Base-by-base conservation (phyloP, 2,888 invertebrate species). In the Microdon myrmicae region DNA sequence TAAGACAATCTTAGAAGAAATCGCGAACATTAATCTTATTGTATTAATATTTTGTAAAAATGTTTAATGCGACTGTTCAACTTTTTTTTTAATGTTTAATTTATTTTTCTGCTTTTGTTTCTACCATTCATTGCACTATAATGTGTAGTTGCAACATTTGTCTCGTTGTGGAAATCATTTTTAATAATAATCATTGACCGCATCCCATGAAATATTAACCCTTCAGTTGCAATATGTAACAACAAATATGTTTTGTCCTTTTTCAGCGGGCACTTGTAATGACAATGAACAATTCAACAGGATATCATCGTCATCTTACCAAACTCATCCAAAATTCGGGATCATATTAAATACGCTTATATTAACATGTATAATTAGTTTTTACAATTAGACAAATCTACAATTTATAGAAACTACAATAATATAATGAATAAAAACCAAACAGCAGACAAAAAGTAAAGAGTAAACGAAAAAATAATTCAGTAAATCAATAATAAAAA, bases 281-380 rank as follows among this genome's bases (percentile, higher is more conserved):
- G 56, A 59, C 4, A 55, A 49, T 38, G 59, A 68, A 43, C 44
- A 58, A 31, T 67, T 61, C 43, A 68, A 68, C 43, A 68, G 59
- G 44, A 67, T 55, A 61, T 66, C 48, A 59, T 68, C 67, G 51
- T 55, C 67, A 45, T 68, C 67, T 28, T 51, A 54, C 34, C 32
- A 51, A 29, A 14, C 37, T 37, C 22, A 45, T 43, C 20, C 31
- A 58, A 47, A 58, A 25, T 38, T 53, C 17, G 58, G 58, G 48
- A 58, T 58, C 58, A 59, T 58, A 19, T 28, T 66, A 34, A 58
- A 37, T 58, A 66, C 58, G 66, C 58, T 58, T 58, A 54, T 66
- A 53, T 47, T 58, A 39, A 53, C 23, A 58, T 58, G 44, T 58
- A 54, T 66, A 53, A 53, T 53, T 53, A 64, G 51, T 38, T 64